Evolutionary conservation across 1,140 invertebrate species (phyloP), one percentile per base, ranked within the genome.

Genomic region (Euwallacea similis): DNA sequence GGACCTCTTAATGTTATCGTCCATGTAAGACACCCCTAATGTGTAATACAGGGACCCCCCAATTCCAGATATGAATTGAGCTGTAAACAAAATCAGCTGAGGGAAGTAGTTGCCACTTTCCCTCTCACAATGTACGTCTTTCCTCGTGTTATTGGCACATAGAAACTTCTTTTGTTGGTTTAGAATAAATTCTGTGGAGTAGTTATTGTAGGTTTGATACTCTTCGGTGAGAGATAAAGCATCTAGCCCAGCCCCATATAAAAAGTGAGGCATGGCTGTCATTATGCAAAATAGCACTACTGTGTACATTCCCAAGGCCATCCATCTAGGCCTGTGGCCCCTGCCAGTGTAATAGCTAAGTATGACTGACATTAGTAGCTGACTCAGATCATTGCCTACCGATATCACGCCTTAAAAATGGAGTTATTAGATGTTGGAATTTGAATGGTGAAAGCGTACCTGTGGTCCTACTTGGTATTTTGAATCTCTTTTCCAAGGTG

Each of bases 401-500:
- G 88, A 87, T 71, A 92, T 91, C 58, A 92, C 84, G 53, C 89
- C 87, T 89, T 13, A 50, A 58, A 58, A 58, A 16, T 16, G 4
- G 21, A 33, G 21, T 33, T 33, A 33, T 4, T 8, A 47, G 16
- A 65, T 7, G 41, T 41, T 10, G 4, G 21, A 33, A 11, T 41
- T 8, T 83, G 21, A 33, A 33, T 33, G 21, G 1, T 33, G 21
- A 33, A 33, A 33, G 21, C 21, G 21, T 79, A 88, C 90, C 91
- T 63, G 89, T 90, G 43, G 88, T 90, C 79, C 88, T 87, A 7
- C 89, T 91, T 0, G 90, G 89, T 76, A 93, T 92, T 76, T 90
- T 91, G 78, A 91, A 94, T 72, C 91, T 84, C 77, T 93, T 93
- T 79, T 94, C 91, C 41, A 93, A 83, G 0, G 91, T 94, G 42